Evolutionary conservation across 2,113 vertebrate genomes (phyloP).

Genomic region (Planiliza haematocheilus): DNA sequence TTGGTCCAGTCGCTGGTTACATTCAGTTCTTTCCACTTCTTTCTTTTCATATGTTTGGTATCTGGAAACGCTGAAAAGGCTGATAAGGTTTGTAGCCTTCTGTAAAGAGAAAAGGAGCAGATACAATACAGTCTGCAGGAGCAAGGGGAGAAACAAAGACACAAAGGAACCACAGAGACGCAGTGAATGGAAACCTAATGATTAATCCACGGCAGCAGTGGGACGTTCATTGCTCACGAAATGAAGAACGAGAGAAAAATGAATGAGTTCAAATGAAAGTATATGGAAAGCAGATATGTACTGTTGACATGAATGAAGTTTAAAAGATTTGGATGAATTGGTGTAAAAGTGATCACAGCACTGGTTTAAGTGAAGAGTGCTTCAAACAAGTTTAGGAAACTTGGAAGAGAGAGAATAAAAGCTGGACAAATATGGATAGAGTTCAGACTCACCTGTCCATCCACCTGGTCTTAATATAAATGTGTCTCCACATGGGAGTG

Average conservation of each 20-base stretch:
- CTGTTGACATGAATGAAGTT: background rate
- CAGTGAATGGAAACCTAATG: background rate
- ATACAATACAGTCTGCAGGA: background rate
- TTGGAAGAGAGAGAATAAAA: too few species aligned
- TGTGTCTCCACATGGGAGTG: background rate
- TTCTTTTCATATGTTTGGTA: background rate
- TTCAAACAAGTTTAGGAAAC: too few species aligned
- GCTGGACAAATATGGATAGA: too few species aligned
- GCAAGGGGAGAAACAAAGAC: too few species aligned
- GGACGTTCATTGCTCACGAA: background rate
- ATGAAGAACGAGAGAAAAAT: slow-evolving; percentile 1
- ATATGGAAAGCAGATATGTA: slow-evolving; percentile 7
- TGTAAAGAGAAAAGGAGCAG: background rate
- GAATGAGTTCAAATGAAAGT: slow-evolving; percentile 6
- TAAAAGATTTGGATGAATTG: background rate
- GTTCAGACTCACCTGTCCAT: too few species aligned
- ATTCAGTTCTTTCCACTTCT: too few species aligned
- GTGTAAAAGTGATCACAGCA: too few species aligned
- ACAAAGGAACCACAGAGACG: too few species aligned
- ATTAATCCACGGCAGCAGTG: background rate
- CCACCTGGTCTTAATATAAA: too few species aligned
- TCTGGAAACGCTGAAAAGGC: slow-evolving; percentile 16
- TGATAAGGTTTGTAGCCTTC: slow-evolving; percentile 22
- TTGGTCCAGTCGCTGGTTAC: too few species aligned
- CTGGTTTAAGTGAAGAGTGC: too few species aligned